These are phyloP conservation scores for Parnassius mnemosyne DNA, from an alignment of 2,888 invertebrate genomes.

Conservation along the genomic window DNA sequence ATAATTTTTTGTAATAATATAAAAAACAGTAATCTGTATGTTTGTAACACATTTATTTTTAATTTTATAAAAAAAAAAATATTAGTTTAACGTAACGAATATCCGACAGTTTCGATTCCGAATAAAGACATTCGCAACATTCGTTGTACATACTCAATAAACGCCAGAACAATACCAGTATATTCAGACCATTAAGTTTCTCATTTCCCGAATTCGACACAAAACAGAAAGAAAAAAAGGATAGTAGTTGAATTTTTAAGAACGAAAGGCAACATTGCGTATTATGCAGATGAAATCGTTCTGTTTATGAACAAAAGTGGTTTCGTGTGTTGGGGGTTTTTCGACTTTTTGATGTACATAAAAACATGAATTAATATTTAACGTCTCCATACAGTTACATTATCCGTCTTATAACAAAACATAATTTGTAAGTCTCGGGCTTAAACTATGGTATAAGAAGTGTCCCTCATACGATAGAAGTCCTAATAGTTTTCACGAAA, in stretches of 20 bases:
- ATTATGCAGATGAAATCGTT: constrained; percentile 23
- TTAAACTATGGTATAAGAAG: no score
- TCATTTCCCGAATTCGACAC: constrained; percentile 18
- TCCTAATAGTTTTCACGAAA: no score
- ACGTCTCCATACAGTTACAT: no score
- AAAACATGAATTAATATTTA: no score
- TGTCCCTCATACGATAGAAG: no score
- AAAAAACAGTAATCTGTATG: no score
- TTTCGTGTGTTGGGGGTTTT: constrained; percentile 8
- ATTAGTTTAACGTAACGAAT: background rate
- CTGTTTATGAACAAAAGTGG: constrained; percentile 10
- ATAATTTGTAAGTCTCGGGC: no score
- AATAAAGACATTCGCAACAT: constrained; percentile 18
- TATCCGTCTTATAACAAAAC: no score
- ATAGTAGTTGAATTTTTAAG: constrained; percentile 16
- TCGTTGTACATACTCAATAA: constrained; percentile 13
- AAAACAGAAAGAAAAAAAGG: constrained; percentile 16
- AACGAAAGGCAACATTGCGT: no score
- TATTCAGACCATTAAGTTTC: constrained; percentile 22
- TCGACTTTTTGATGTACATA: background rate
- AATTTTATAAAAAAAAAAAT: background rate
- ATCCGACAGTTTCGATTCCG: constrained; percentile 15
- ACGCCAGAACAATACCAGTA: constrained; percentile 15
- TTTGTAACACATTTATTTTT: background rate
- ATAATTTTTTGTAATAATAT: no score